Evolutionary conservation across 2,888 invertebrate genomes (phyloP).

Genomic region (Cryptus armator): DNA sequence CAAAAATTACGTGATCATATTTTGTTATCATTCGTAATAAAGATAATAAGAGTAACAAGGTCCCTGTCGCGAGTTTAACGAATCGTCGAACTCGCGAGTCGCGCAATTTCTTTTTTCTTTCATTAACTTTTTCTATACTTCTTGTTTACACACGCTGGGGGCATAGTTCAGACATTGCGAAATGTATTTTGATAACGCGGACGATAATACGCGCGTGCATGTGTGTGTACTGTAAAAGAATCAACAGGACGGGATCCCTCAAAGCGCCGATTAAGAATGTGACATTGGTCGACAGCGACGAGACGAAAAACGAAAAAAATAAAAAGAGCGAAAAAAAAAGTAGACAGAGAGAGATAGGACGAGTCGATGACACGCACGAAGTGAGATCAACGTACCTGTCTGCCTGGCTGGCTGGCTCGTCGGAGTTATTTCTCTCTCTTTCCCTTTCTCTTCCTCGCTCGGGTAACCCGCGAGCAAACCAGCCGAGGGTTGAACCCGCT

Average conservation of each 20-base stretch:
- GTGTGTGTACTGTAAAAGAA: conserved; percentile 25
- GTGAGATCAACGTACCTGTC: conserved; percentile 67
- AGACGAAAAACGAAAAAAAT: background rate
- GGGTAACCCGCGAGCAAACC: conserved; percentile 15
- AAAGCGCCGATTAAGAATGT: conserved; percentile 26
- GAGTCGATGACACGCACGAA: conserved; percentile 67
- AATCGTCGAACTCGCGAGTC: background rate
- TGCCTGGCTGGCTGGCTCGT: conserved; percentile 45
- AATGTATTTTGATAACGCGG: background rate
- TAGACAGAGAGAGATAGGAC: conserved; percentile 43
- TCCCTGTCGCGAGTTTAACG: background rate
- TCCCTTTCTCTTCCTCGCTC: conserved; percentile 6
- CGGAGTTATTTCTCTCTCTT: conserved; percentile 1
- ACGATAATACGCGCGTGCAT: background rate
- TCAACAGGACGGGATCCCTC: conserved; percentile 19
- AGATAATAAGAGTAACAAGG: too few relatives aligned
- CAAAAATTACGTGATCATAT: background rate
- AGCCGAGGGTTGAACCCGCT: conserved; percentile 60
- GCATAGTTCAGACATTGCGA: background rate
- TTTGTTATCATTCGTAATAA: background rate
- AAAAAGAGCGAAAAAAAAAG: background rate
- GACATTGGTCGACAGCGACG: conserved; percentile 34
- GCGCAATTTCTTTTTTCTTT: background rate
- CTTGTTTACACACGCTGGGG: background rate
- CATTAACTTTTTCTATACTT: background rate